These are phyloP conservation scores for Nansenia antarctica DNA, from an alignment of 2,113 vertebrate species.

Conservation along the genomic window DNA sequence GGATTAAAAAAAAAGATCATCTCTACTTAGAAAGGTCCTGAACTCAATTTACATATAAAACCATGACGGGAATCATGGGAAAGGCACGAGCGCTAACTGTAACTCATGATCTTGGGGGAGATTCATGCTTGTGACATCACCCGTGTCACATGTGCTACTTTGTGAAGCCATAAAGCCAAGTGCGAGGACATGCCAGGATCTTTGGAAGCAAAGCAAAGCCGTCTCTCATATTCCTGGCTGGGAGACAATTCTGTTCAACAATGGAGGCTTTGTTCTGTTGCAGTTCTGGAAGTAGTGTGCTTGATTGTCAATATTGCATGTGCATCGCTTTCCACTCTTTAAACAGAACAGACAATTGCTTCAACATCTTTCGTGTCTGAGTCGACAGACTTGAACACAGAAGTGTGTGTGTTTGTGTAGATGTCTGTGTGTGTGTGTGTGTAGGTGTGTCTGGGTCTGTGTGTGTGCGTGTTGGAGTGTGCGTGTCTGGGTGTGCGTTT, in stretches of 20 bases:
- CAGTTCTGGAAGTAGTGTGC: too few relatives aligned
- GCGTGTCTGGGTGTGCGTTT: neutral
- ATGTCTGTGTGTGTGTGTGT: neutral
- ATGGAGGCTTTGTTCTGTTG: neutral
- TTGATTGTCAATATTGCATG: neutral
- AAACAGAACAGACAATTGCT: neutral
- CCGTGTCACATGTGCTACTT: neutral
- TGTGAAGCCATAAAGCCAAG: neutral
- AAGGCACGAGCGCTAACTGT: slow-evolving; percentile 7
- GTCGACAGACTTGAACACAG: neutral
- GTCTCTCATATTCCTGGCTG: neutral
- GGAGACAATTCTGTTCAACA: neutral
- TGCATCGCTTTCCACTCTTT: neutral
- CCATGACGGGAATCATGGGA: slow-evolving; percentile 23
- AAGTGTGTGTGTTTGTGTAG: neutral
- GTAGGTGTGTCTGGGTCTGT: neutral
- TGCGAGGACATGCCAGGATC: neutral
- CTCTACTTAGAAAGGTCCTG: slow-evolving; percentile 55
- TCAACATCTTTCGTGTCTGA: slow-evolving; percentile 5
- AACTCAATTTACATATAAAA: slow-evolving; percentile 58
- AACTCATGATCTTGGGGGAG: slow-evolving; percentile 5
- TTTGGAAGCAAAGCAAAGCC: neutral
- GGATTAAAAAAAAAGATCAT: slow-evolving; percentile 38
- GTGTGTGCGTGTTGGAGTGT: slow-evolving; percentile 8
- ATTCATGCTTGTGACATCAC: neutral